A percentile compares a stretch with the other conserved stretches of the same genome.
Conservation (phyloP, 35 echinoderm and acorn worm species). For the Acanthaster planci region DNA sequence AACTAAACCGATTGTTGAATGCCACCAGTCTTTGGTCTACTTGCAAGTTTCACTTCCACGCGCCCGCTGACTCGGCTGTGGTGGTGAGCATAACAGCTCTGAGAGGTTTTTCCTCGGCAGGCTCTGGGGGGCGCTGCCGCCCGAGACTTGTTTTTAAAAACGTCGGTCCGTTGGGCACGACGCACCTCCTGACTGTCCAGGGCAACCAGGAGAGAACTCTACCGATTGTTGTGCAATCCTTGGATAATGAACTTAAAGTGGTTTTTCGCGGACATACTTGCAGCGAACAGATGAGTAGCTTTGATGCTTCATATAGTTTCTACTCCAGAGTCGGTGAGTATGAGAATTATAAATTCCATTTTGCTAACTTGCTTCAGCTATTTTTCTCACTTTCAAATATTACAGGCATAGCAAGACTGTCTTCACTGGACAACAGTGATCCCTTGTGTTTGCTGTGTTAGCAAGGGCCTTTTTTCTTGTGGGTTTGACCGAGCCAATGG, state of each 20-base stretch:
- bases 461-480: too few relatives aligned
- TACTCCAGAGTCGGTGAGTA: slow-evolving; percentile 72
- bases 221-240: slow-evolving; percentile 87
- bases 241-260: slow-evolving; percentile 69
- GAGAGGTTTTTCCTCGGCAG: slow-evolving; percentile 39
- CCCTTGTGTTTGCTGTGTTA: too few relatives aligned
- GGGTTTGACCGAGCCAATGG: too few relatives aligned
- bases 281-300: slow-evolving; percentile 54
- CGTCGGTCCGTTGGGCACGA: slow-evolving; percentile 15
- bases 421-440: too few relatives aligned
- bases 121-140: slow-evolving; percentile 42
- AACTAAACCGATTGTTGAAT: slow-evolving; percentile 35
- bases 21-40: slow-evolving; percentile 16
- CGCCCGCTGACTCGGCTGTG: slow-evolving; percentile 54
- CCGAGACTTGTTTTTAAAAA: slow-evolving; percentile 54
- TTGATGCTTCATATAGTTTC: slow-evolving; percentile 85
- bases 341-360: background rate
- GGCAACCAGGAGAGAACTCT: slow-evolving; percentile 58
- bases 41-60: slow-evolving; percentile 51
- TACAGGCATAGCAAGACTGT: too few relatives aligned
- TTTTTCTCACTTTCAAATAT: too few relatives aligned
- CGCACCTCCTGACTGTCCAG: slow-evolving; percentile 22
- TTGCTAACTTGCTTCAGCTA: too few relatives aligned
- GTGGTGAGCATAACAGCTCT: slow-evolving; percentile 72
- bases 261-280: slow-evolving; percentile 55